Conservation (phyloP, 2,113 vertebrate species). For the Phylloscopus trochilus region DNA sequence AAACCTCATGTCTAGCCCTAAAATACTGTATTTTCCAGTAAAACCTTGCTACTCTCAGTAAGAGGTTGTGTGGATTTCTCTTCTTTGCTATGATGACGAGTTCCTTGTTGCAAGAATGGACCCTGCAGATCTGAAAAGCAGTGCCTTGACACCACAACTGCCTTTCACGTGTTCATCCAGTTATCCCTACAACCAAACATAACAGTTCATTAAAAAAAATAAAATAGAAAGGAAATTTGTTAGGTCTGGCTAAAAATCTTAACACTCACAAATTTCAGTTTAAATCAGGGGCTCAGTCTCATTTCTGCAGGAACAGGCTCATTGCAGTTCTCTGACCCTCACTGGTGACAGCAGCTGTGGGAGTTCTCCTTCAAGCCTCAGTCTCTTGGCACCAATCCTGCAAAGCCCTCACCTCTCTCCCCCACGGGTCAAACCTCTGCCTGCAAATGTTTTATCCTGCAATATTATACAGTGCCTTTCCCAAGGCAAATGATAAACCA, state of each 20-base stretch:
- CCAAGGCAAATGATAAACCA: slow-evolving; percentile 38
- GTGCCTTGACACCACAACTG: neutral
- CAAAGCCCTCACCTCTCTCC: neutral
- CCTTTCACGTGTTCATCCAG: neutral
- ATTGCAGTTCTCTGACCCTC: neutral
- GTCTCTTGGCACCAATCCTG: neutral
- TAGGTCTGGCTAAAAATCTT: neutral
- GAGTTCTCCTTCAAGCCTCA: neutral
- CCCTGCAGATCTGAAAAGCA: neutral
- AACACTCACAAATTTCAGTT: neutral
- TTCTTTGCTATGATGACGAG: neutral
- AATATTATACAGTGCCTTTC: neutral
- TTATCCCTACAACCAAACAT: neutral
- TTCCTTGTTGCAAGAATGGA: neutral
- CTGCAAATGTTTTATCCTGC: neutral
- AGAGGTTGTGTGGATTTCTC: neutral
- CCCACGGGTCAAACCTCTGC: neutral
- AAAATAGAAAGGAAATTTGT: neutral
- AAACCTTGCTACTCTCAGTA: neutral
- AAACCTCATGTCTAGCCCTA: neutral
- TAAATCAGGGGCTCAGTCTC: neutral
- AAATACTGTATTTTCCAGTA: neutral
- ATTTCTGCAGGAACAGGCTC: neutral
- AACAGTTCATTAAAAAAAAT: neutral
- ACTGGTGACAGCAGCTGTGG: neutral